Evolutionary conservation across 2,888 invertebrate species (phyloP).

Genomic region (Brachylomia viminalis): DNA sequence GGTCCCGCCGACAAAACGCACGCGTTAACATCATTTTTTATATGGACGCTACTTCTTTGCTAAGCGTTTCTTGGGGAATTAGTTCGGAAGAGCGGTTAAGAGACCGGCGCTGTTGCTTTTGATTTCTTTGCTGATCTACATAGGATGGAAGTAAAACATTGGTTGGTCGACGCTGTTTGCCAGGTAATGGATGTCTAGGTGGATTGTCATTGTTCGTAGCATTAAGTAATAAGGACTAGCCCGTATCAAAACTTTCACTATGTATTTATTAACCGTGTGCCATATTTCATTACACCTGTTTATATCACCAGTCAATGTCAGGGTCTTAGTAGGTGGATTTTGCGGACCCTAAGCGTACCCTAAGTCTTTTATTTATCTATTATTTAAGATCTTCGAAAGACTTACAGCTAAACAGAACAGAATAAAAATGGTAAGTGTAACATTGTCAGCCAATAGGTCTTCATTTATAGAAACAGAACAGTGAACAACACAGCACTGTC

Average conservation of each 20-base stretch:
- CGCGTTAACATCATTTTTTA: slow-evolving; percentile 76
- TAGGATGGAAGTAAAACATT: not conserved
- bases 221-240: not conserved
- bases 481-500: no score
- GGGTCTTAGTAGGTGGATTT: not conserved
- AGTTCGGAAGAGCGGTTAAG: slow-evolving; percentile 24
- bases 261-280: not conserved
- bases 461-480: no score
- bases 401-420: no score
- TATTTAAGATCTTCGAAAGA: no score
- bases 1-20: slow-evolving; percentile 70
- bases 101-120: not conserved
- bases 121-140: not conserved
- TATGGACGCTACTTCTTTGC: slow-evolving; percentile 67
- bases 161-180: not conserved
- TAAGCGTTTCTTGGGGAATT: slow-evolving; percentile 48
- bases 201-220: not conserved
- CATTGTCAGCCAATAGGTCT: no score
- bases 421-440: no score
- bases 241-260: not conserved
- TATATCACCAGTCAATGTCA: not conserved
- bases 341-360: not conserved
- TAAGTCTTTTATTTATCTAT: not conserved
- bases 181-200: not conserved
- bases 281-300: no score